Evolutionary conservation across 2,888 invertebrate species (phyloP), one percentile per base, ranked within the genome.

Genomic region (Mactromeris polynyma): DNA sequence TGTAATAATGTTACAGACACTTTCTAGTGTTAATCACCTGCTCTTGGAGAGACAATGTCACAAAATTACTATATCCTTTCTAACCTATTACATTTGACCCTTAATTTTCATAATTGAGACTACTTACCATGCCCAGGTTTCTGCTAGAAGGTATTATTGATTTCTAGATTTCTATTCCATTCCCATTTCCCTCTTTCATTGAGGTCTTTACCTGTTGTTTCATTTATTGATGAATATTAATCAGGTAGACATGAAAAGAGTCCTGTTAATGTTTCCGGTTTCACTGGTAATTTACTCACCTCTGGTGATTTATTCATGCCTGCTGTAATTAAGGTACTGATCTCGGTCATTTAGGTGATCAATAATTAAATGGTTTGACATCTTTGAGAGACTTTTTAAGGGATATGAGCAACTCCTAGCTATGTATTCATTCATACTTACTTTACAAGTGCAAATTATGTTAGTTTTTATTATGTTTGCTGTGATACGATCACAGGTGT

Each of bases 221-320:
- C 58, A 58, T 58, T 33, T 73, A 73, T 33, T 73, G 36, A 73
- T 36, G 36, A 33, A 17, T 73, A 21, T 14, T 73, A 73, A 73
- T 73, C 73, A 36, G 36, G 19, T 3, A 7, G 19, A 33, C 73
- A 36, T 69, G 69, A 69, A 58, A 73, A 14, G 73, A 73, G 73
- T 17, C 2, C 0, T 36, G 11, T 73, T 73, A 33, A 73, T 73
- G 36, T 33, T 33, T 73, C 73, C 33, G 73, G 14, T 73, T 73
- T 11, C 36, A 73, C 36, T 73, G 73, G 73, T 33, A 73, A 73
- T 19, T 73, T 36, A 36, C 73, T 73, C 73, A 36, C 73, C 73
- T 33, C 36, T 17, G 33, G 73, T 73, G 36, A 73, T 73, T 73
- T 33, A 73, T 73, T 73, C 36, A 73, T 73, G 73, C 36, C 73